phyloP scores from a whole-genome alignment of 2,888 invertebrate genomes.

The Orthonychiurus folsomi region DNA sequence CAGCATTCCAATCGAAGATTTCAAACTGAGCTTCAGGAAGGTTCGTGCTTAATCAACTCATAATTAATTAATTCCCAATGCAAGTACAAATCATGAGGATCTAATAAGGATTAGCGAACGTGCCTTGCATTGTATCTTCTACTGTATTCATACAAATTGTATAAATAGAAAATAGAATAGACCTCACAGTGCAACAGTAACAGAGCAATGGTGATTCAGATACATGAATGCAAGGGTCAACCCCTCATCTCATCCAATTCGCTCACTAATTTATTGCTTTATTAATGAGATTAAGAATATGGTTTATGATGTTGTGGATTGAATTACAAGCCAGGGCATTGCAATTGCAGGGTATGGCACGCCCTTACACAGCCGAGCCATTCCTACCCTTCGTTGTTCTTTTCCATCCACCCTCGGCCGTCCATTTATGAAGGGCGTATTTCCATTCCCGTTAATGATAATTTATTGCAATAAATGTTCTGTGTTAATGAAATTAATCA shows the following conservation, averaged over 20 bases:
- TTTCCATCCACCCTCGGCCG: not conserved
- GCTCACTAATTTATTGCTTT: slow-evolving; percentile 4
- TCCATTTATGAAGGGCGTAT: not conserved
- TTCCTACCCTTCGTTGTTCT: too few species aligned
- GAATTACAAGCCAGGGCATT: not conserved
- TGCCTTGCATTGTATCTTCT: not conserved
- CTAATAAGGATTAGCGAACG: not conserved
- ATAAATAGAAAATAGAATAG: too few species aligned
- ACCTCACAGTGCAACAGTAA: not conserved
- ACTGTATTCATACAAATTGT: too few species aligned
- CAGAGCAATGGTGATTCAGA: not conserved
- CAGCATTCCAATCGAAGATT: slow-evolving; percentile 45
- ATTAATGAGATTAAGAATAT: slow-evolving; percentile 8
- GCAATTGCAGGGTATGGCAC: not conserved
- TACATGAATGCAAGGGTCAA: not conserved
- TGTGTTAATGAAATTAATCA: not conserved
- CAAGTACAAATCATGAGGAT: too few species aligned
- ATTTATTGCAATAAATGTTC: not conserved
- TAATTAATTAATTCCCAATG: too few species aligned
- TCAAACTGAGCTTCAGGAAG: slow-evolving; percentile 47
- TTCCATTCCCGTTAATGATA: not conserved
- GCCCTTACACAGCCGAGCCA: too few species aligned
- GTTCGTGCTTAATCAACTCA: slow-evolving; percentile 40
- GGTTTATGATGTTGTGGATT: not conserved
- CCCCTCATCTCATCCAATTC: not conserved